Evolutionary conservation across 1,140 invertebrate genomes (phyloP).

Genomic region (Cepaea nemoralis): DNA sequence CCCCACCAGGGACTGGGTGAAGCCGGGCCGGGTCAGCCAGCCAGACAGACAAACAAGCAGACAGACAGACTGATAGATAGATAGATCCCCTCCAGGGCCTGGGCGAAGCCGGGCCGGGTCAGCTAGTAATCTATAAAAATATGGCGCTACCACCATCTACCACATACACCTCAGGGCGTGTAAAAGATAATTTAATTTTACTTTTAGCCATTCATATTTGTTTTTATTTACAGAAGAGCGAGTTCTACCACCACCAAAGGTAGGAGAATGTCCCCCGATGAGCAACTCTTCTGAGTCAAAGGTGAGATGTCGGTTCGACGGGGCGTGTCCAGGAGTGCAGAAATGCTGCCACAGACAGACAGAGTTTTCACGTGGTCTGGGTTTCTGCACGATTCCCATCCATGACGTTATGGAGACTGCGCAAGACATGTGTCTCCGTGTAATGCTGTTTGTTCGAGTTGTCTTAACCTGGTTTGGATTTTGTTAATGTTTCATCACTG

Average conservation of each 20-base stretch:
- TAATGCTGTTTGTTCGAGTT: neutral
- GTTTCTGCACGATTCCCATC: neutral
- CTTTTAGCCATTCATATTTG: too few relatives aligned
- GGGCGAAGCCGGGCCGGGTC: too few relatives aligned
- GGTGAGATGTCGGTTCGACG: neutral
- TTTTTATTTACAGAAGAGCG: neutral
- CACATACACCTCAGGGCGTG: too few relatives aligned
- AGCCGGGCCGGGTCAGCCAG: too few relatives aligned
- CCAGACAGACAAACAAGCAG: too few relatives aligned
- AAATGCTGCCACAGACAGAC: neutral
- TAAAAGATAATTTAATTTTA: too few relatives aligned
- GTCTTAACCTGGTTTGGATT: neutral
- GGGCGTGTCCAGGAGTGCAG: neutral
- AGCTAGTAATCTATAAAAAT: too few relatives aligned
- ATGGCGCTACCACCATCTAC: too few relatives aligned
- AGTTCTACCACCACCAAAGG: neutral
- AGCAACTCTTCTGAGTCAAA: neutral
- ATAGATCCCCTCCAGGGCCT: too few relatives aligned
- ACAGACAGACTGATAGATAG: too few relatives aligned
- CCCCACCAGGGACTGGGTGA: too few relatives aligned
- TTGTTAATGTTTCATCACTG: constrained; percentile 5
- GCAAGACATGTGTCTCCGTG: neutral
- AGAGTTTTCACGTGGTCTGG: neutral
- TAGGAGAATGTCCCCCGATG: neutral
- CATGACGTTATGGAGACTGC: neutral